These are phyloP conservation scores for Piscicola geometra DNA, from an alignment of 2,888 invertebrate species.

Conservation along the genomic window DNA sequence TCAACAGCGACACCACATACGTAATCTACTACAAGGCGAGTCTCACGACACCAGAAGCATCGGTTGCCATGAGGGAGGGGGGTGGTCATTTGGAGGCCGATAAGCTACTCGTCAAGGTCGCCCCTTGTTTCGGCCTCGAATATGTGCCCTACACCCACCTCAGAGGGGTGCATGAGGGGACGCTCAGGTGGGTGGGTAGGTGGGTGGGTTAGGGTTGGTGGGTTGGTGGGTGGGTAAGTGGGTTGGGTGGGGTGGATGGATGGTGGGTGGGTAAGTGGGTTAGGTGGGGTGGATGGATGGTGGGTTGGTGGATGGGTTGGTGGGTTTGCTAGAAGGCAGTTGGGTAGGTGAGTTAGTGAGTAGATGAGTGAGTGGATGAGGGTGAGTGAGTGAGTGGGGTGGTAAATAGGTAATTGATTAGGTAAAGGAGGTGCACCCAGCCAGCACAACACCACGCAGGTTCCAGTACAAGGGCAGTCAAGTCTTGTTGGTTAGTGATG, in stretches of 20 bases:
- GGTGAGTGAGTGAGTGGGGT: too few relatives aligned
- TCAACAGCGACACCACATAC: not conserved
- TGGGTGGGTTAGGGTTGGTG: not conserved
- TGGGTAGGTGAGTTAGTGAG: too few relatives aligned
- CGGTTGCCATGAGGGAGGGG: not conserved
- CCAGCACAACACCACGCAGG: too few relatives aligned
- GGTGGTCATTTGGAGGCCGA: not conserved
- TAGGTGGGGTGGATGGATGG: too few relatives aligned
- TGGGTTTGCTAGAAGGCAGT: too few relatives aligned
- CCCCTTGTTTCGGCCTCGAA: not conserved
- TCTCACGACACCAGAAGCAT: not conserved
- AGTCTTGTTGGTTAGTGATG: not conserved
- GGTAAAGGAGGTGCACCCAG: too few relatives aligned
- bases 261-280: too few relatives aligned
- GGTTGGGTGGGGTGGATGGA: not conserved
- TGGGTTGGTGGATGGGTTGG: too few relatives aligned
- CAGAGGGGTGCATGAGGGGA: not conserved
- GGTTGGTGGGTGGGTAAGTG: not conserved
- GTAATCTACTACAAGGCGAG: not conserved
- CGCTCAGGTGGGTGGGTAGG: not conserved
- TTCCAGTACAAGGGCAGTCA: not conserved
- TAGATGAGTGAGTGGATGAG: too few relatives aligned
- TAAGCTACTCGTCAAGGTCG: not conserved
- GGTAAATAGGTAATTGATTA: too few relatives aligned
- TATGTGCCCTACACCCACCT: not conserved